These are phyloP conservation scores for Apomyelois bistriatella DNA, from an alignment of 2,888 invertebrate genomes.

Conservation along the genomic window DNA sequence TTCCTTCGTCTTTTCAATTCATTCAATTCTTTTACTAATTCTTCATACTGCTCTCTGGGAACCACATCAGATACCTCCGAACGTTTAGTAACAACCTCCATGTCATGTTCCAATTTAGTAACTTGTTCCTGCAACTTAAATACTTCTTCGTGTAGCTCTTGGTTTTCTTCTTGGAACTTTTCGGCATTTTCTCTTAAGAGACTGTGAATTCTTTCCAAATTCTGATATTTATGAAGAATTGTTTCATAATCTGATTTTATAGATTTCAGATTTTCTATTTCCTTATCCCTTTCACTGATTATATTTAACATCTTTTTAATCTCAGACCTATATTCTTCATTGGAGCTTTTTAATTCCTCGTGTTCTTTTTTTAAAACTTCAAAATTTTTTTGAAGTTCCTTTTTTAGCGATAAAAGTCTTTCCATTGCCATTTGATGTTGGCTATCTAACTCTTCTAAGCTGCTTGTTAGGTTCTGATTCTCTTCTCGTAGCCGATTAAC, in stretches of 20 bases:
- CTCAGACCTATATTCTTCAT: constrained; percentile 67
- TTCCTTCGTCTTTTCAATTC: constrained; percentile 52
- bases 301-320: constrained; percentile 59
- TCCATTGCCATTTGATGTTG: constrained; percentile 87
- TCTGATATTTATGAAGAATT: constrained; percentile 67
- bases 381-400: constrained; percentile 75
- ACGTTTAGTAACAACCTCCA: constrained; percentile 54
- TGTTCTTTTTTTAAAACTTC: constrained; percentile 69
- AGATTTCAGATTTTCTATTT: constrained; percentile 45
- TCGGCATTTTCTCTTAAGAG: constrained; percentile 69
- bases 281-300: constrained; percentile 67
- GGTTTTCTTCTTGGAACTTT: constrained; percentile 76
- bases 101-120: constrained; percentile 66
- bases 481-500: constrained; percentile 76
- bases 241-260: constrained; percentile 58
- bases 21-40: constrained; percentile 53
- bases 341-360: constrained; percentile 63
- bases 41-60: constrained; percentile 58
- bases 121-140: constrained; percentile 72
- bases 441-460: constrained; percentile 85
- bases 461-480: constrained; percentile 77
- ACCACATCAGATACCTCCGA: constrained; percentile 49
- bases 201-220: constrained; percentile 66
- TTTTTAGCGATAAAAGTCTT: constrained; percentile 74
- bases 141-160: constrained; percentile 73